Percentiles rank a stretch among this genome's conserved stretches.
Conservation (phyloP, 2,113 vertebrate species). For the Ptychochromis oligacanthus region DNA sequence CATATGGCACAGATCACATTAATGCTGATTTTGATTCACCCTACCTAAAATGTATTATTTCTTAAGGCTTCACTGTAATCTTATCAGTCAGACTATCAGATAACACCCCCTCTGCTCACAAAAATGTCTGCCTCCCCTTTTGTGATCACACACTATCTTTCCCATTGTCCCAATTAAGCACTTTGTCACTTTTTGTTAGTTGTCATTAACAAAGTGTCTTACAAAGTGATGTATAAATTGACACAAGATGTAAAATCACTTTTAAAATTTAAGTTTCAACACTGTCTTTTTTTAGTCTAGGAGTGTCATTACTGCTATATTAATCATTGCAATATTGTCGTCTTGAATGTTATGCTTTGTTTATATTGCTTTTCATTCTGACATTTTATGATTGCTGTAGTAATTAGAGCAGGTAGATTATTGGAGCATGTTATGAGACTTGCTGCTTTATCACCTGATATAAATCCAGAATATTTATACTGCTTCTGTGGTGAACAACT, state of each 20-base stretch:
- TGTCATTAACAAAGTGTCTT: slow-evolving; percentile 49
- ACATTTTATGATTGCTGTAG: slow-evolving; percentile 80
- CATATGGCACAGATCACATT: slow-evolving; percentile 48
- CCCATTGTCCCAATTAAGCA: slow-evolving; percentile 63
- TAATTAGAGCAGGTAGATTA: slow-evolving; percentile 83
- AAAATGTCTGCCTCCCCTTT: slow-evolving; percentile 49
- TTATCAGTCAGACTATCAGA: slow-evolving; percentile 58
- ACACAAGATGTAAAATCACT: slow-evolving; percentile 32
- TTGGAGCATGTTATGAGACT: slow-evolving; percentile 80
- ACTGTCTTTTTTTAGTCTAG: slow-evolving; percentile 2
- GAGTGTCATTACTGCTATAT: slow-evolving; percentile 54
- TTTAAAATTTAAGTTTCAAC: slow-evolving; percentile 28
- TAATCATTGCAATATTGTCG: slow-evolving; percentile 73
- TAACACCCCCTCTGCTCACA: slow-evolving; percentile 24
- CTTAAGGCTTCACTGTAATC: slow-evolving; percentile 56
- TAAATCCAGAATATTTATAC: slow-evolving; percentile 82
- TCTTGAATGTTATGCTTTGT: slow-evolving; percentile 75
- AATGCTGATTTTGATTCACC: slow-evolving; percentile 48
- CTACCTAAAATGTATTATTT: slow-evolving; percentile 43
- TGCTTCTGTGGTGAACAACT: slow-evolving; percentile 72
- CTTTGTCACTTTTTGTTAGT: slow-evolving; percentile 64
- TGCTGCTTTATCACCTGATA: slow-evolving; percentile 79
- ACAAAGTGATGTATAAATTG: slow-evolving; percentile 20
- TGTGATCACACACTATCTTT: slow-evolving; percentile 34
- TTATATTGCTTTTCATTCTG: slow-evolving; percentile 78